phyloP scores from a whole-genome alignment of 1,140 invertebrate genomes.

The Drosophila fuyamai region DNA sequence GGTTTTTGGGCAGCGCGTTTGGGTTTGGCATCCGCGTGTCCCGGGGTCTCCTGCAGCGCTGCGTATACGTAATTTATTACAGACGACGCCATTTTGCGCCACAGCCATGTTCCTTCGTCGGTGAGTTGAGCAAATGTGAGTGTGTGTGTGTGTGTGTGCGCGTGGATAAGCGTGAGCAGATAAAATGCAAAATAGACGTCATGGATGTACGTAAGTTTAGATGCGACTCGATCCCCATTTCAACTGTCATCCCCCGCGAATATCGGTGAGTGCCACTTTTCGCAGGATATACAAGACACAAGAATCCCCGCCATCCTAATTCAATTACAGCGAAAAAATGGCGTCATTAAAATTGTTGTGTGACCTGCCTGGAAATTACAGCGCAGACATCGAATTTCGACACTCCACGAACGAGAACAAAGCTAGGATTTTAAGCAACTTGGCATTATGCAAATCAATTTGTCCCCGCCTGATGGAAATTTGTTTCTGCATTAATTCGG shows the following conservation, averaged over 20 bases:
- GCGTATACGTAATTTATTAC: slow-evolving; percentile 80
- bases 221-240: slow-evolving; percentile 30
- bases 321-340: slow-evolving; percentile 65
- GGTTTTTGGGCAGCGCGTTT: background rate
- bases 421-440: slow-evolving; percentile 61
- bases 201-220: slow-evolving; percentile 31
- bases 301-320: slow-evolving; percentile 34
- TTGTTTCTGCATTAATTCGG: slow-evolving; percentile 62
- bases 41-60: slow-evolving; percentile 63
- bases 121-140: background rate
- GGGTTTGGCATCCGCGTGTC: slow-evolving; percentile 35
- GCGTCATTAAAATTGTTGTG: slow-evolving; percentile 58
- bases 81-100: slow-evolving; percentile 70
- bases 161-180: slow-evolving; percentile 46
- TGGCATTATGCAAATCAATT: slow-evolving; percentile 79
- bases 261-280: slow-evolving; percentile 12
- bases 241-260: slow-evolving; percentile 15
- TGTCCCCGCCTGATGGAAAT: slow-evolving; percentile 39
- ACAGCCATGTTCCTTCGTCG: slow-evolving; percentile 37
- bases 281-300: background rate
- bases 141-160: background rate
- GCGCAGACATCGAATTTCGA: slow-evolving; percentile 13
- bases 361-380: slow-evolving; percentile 55
- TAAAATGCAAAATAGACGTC: slow-evolving; percentile 69
- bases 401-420: slow-evolving; percentile 28